phyloP scores from a whole-genome alignment of 2,888 invertebrate species.

The Asteroscopus sphinx region DNA sequence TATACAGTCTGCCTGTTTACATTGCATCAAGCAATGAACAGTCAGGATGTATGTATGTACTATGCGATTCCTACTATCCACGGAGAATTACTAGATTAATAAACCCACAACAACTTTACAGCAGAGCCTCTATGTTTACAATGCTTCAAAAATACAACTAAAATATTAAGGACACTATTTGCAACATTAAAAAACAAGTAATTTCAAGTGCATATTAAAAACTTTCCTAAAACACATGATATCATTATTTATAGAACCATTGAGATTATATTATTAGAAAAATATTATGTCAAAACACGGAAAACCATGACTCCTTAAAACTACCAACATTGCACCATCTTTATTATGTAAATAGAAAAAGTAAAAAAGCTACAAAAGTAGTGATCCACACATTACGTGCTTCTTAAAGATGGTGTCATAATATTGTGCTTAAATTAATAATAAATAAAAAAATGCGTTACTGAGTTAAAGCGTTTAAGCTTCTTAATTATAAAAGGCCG shows the following conservation, averaged over 20 bases:
- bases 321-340: conserved; percentile 27
- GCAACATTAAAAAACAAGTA: conserved; percentile 5
- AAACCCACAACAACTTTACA: background rate
- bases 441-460: conserved; percentile 44
- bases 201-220: conserved; percentile 40
- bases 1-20: background rate
- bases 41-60: background rate
- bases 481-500: conserved; percentile 24
- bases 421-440: conserved; percentile 29
- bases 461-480: conserved; percentile 41
- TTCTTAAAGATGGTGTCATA: conserved; percentile 11
- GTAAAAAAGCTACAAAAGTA: conserved; percentile 15
- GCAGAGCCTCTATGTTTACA: background rate
- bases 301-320: conserved; percentile 32
- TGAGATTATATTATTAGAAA: conserved; percentile 40
- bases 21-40: background rate
- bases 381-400: conserved; percentile 7
- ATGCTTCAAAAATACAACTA: background rate
- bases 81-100: background rate
- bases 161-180: background rate
- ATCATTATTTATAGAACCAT: conserved; percentile 21
- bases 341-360: conserved; percentile 13
- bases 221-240: conserved; percentile 53
- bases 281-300: conserved; percentile 30
- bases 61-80: background rate